Percentiles rank a stretch among this genome's conserved stretches.
Conservation (phyloP, 2,113 vertebrate genomes). For the Bujurquina vittata region DNA sequence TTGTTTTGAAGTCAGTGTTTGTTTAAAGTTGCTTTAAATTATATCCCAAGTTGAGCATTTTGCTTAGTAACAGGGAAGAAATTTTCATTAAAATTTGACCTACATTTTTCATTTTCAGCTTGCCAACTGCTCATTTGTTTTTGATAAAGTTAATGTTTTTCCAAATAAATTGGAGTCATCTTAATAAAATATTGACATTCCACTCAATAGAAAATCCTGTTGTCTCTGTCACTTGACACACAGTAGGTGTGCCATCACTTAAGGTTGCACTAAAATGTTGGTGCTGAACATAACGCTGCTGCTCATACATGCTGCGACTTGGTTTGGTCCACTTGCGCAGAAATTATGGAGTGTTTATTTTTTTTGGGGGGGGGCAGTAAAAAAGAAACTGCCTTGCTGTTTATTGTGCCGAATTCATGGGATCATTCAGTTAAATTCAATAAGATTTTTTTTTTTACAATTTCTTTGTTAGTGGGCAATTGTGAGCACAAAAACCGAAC, state of each 20-base stretch:
- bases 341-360: not conserved
- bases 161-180: slow-evolving; percentile 55
- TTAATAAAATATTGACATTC: slow-evolving; percentile 80
- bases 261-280: not conserved
- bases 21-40: slow-evolving; percentile 33
- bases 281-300: no score
- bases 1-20: slow-evolving; percentile 47
- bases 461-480: not conserved
- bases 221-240: not conserved
- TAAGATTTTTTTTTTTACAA: no score
- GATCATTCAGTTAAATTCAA: not conserved
- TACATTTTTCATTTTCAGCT: slow-evolving; percentile 5
- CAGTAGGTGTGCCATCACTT: not conserved
- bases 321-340: not conserved
- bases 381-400: not conserved
- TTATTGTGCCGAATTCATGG: not conserved
- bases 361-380: not conserved
- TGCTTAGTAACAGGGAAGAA: slow-evolving; percentile 14
- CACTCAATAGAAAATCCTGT: slow-evolving; percentile 19
- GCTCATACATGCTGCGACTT: no score
- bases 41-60: slow-evolving; percentile 26
- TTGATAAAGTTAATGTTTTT: slow-evolving; percentile 53
- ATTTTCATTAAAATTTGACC: slow-evolving; percentile 24
- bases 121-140: slow-evolving; percentile 55
- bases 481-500: not conserved